phyloP scores from a whole-genome alignment of 2,113 vertebrate species.

The Carassius auratus region DNA sequence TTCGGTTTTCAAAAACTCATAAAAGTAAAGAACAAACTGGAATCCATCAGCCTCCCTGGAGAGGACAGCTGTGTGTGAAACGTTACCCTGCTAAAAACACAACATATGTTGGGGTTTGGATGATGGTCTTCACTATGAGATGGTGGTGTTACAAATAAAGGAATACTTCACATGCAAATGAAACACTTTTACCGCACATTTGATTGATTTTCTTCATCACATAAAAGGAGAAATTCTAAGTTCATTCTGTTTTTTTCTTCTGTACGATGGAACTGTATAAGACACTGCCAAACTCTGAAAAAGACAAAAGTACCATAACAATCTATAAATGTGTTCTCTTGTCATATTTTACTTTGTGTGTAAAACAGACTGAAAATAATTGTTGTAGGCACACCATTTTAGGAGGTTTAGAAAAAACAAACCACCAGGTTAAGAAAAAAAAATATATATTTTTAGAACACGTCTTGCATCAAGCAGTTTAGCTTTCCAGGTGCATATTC shows the following conservation, averaged over 20 bases:
- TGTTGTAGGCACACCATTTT: not conserved
- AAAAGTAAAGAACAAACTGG: not conserved
- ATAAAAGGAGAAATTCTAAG: not conserved
- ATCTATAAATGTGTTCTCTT: not conserved
- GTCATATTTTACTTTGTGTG: not conserved
- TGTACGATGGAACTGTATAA: not conserved
- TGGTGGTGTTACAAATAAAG: not conserved
- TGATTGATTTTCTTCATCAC: not conserved
- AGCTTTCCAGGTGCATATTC: not conserved
- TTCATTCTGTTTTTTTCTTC: not conserved
- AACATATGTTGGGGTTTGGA: constrained; percentile 13
- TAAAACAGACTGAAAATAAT: not conserved
- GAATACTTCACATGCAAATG: not conserved
- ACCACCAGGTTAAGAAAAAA: too few species aligned
- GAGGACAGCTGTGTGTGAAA: constrained; percentile 31
- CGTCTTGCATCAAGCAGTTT: not conserved
- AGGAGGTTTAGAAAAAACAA: too few species aligned
- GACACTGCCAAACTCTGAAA: not conserved
- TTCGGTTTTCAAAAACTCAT: constrained; percentile 9
- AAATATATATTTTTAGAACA: not conserved
- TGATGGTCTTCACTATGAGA: not conserved
- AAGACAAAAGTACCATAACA: not conserved
- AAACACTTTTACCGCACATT: not conserved
- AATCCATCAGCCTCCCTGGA: not conserved
- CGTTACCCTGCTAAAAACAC: not conserved